Conservation (phyloP, 1,140 invertebrate species). For the Meteorus sp. region DNA sequence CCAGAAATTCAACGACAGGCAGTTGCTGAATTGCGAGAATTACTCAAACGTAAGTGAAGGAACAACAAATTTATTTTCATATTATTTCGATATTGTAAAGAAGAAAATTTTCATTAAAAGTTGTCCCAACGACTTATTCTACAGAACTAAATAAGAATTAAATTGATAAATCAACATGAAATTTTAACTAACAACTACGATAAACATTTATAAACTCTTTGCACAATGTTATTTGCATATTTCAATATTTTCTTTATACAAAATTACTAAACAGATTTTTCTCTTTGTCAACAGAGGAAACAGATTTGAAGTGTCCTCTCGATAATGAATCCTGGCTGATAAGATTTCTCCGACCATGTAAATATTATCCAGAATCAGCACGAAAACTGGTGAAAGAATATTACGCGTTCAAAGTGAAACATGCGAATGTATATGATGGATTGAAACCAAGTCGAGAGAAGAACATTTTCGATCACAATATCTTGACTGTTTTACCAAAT, state of each 20-base stretch:
- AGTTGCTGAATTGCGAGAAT: conserved; percentile 64
- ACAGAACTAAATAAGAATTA: no score
- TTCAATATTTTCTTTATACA: no score
- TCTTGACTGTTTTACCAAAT: conserved; percentile 74
- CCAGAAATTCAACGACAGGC: conserved; percentile 68
- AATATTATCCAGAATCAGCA: conserved; percentile 80
- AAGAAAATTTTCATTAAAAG: background rate
- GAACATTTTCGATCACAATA: conserved; percentile 78
- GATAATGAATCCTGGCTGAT: conserved; percentile 75
- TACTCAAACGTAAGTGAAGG: conserved; percentile 66
- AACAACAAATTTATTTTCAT: background rate
- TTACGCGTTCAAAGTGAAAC: conserved; percentile 78
- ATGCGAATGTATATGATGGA: conserved; percentile 70
- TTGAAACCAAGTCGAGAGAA: conserved; percentile 71
- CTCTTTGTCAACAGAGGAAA: conserved; percentile 64
- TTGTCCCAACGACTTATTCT: background rate
- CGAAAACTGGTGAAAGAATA: conserved; percentile 75
- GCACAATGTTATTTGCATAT: no score
- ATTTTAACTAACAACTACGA: no score
- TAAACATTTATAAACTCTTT: no score
- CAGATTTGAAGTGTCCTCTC: conserved; percentile 67
- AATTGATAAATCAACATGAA: no score
- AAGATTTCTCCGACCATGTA: conserved; percentile 75
- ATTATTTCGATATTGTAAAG: background rate
- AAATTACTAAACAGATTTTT: no score